Base-by-base conservation (phyloP, 2,888 invertebrate genomes). In the Sinopyrophorus schimmeli region DNA sequence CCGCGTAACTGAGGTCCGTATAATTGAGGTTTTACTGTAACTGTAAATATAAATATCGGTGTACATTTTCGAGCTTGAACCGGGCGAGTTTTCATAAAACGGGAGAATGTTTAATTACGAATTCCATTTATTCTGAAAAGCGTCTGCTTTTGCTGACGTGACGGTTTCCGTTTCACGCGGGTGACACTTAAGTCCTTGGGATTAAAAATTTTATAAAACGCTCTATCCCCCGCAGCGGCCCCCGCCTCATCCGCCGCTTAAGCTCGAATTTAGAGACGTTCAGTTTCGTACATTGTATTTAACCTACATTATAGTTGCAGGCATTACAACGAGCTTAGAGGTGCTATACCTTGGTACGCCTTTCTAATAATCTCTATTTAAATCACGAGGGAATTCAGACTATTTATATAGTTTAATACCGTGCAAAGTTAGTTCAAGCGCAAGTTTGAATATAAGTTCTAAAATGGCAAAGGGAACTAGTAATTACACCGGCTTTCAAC, bases 351-450 rank as follows among this genome's bases (percentile, higher is more conserved):
- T 42, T n/a, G 37, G 48, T 37, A 41, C 48, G 48, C 26, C 48
- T 42, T 48, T 48, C 48, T 48, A 48, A 48, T 48, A 48, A 48
- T 48, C 48, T 48, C 48, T 48, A 42, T 42, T 48, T 48, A 48
- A 48, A 48, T 48, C 48, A 48, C 48, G 37, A 31, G 48, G 37
- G 42, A 48, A 42, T 48, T 48, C 41, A 30, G 41, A 42, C 47
- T 47, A 42, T 48, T 48, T 48, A 48, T 48, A 41, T 31, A 41
- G 48, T 42, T 37, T 48, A 48, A 48, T 48, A 48, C 48, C 21
- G 42, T 48, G 41, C 34, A 48, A 48, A 42, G 41, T 42, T 48
- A 42, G 48, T 48, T 48, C 42, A 37, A 41, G 42, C 35, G 21
- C 41, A 30, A 48, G 42, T 48, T 46, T 35, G 48, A 42, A 42